A percentile compares a stretch with the other conserved stretches of the same genome.
These are phyloP conservation scores for Brachyistius frenatus DNA, from an alignment of 2,113 vertebrate genomes.

Conservation along the genomic window DNA sequence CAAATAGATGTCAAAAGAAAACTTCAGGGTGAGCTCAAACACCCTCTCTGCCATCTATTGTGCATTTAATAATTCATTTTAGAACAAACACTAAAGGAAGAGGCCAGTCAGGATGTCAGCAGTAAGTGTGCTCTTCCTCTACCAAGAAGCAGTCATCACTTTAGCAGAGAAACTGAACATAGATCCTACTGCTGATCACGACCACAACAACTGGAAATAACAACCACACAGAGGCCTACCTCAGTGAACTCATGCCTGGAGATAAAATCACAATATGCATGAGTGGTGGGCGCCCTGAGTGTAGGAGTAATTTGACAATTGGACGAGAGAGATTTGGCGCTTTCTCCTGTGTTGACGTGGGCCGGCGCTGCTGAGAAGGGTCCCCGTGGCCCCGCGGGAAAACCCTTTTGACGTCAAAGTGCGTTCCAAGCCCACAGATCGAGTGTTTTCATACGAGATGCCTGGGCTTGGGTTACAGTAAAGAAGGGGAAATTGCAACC, in stretches of 20 bases:
- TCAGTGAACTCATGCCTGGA: background rate
- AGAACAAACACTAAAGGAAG: no score
- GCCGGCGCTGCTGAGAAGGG: conserved; percentile 56
- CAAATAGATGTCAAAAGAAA: no score
- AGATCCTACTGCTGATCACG: conserved; percentile 25
- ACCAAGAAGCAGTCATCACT: no score
- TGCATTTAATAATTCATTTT: no score
- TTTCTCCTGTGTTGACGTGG: conserved; percentile 52
- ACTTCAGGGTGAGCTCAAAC: no score
- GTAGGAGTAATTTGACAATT: conserved; percentile 25
- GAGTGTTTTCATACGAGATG: conserved; percentile 77
- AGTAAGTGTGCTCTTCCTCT: no score
- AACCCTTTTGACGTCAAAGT: conserved; percentile 79
- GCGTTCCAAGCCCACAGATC: conserved; percentile 52
- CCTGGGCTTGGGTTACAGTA: conserved; percentile 69
- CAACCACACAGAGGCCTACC: background rate
- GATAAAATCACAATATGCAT: background rate
- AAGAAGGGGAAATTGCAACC: conserved; percentile 77
- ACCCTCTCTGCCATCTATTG: no score
- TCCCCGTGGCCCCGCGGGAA: conserved; percentile 72
- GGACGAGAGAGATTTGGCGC: conserved; percentile 31
- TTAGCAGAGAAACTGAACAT: conserved; percentile 7
- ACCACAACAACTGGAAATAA: conserved; percentile 7
- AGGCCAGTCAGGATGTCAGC: no score
- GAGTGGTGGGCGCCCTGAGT: background rate